A percentile compares a stretch with the other conserved stretches of the same genome.
phyloP scores from a whole-genome alignment of 2,113 vertebrate genomes.

The Lontra canadensis region DNA sequence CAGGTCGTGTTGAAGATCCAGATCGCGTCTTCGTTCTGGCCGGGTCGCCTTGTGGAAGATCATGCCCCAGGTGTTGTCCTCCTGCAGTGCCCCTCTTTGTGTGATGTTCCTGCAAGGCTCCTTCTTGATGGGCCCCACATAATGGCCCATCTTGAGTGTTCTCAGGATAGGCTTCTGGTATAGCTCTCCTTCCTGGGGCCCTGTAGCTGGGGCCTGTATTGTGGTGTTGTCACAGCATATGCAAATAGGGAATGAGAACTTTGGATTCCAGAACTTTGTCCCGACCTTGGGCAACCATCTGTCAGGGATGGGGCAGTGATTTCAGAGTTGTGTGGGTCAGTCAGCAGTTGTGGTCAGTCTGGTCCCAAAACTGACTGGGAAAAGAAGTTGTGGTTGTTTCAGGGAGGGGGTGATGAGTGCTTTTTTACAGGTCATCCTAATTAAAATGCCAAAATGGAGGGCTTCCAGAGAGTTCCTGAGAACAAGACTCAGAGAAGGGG shows the following conservation, averaged over 20 bases:
- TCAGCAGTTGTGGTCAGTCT: neutral
- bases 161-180: slow-evolving; percentile 95
- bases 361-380: neutral
- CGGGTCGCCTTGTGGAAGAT: slow-evolving; percentile 86
- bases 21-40: slow-evolving; percentile 86
- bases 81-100: slow-evolving; percentile 91
- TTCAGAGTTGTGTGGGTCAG: neutral
- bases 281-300: neutral
- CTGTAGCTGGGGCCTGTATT: neutral
- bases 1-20: slow-evolving; percentile 73
- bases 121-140: slow-evolving; percentile 90
- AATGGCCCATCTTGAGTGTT: slow-evolving; percentile 94
- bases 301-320: neutral
- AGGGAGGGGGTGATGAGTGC: neutral
- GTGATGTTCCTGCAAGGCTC: slow-evolving; percentile 91
- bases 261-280: no score
- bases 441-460: neutral
- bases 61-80: slow-evolving; percentile 86
- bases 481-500: neutral
- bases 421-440: neutral
- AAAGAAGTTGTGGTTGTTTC: neutral
- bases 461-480: neutral
- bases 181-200: slow-evolving; percentile 83
- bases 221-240: neutral
- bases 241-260: neutral